Percentiles rank a stretch among this genome's conserved stretches.
Evolutionary conservation across 2,797 vertebrate genomes (phyloP).

Genomic region (Neosalanx taihuensis): DNA sequence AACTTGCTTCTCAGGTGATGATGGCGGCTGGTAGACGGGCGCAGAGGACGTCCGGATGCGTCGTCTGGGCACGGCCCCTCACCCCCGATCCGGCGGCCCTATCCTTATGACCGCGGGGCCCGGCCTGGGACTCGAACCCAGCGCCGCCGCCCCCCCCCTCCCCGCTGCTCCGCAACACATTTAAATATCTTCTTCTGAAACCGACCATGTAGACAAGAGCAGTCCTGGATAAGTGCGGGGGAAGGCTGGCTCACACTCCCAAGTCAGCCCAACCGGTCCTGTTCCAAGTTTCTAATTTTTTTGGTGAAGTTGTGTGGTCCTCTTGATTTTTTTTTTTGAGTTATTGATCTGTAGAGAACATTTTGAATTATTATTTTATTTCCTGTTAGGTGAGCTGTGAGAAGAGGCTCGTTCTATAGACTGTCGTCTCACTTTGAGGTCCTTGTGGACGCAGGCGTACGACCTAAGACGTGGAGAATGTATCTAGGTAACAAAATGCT

Average conservation of each 20-base stretch:
- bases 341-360: conserved; percentile 18
- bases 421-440: conserved; percentile 17
- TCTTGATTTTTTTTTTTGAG: conserved; percentile 12
- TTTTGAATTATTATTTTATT: conserved; percentile 17
- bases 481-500: conserved; percentile 19
- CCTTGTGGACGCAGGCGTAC: conserved; percentile 13
- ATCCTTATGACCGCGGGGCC: conserved; percentile 23
- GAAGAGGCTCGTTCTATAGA: conserved; percentile 7
- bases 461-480: conserved; percentile 18
- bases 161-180: conserved; percentile 24
- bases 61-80: conserved; percentile 23
- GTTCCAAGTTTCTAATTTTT: conserved; percentile 35
- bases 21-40: conserved; percentile 34
- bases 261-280: conserved; percentile 29
- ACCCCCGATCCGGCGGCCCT: conserved; percentile 22
- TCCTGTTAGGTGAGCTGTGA: conserved; percentile 6
- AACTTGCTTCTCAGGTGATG: conserved; percentile 29
- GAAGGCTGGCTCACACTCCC: conserved; percentile 21
- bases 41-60: conserved; percentile 15
- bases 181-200: conserved; percentile 30
- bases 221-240: conserved; percentile 39
- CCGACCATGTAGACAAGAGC: conserved; percentile 37
- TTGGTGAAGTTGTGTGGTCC: conserved; percentile 14
- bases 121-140: conserved; percentile 21
- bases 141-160: background rate